Base-by-base conservation (phyloP, 35 echinoderm and acorn worm genomes). In the Eucidaris tribuloides region DNA sequence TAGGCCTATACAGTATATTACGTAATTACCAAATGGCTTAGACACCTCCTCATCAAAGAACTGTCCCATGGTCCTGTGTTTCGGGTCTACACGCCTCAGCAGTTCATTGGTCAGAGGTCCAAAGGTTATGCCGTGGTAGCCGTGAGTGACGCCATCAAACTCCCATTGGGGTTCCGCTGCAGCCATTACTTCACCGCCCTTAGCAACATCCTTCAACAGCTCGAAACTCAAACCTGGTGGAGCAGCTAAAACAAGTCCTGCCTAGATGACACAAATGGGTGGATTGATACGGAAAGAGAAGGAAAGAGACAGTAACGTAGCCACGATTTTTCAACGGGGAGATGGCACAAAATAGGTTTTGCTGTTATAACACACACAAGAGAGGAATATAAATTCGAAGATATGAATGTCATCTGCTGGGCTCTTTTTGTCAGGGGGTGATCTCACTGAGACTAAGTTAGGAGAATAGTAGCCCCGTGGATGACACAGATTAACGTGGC, bases 21-120 rank as follows among this genome's bases (percentile, higher is more conserved):
- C 17, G 17, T 5, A 59, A n/a, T 62, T 84, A 91, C 89, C 89
- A 62, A 85, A 86, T 36, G 81, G 71, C 79, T 79, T 64, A 7
- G 81, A 49, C 20, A 91, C 77, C 48, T 91, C 89, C 62, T 91
- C 89, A 1, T 61, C 27, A 46, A 91, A 86, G 80, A 91, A 91
- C 17, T 46, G 34, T 13, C 89, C 89, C 25, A 91, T 17, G 17
- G 82, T 91, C 43, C 89, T 68, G 34, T 80, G 43, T 42, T 85
- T 71, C 1, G 82, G 71, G 64, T 91, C 89, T 9, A 68, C 82
- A 34, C 89, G 37, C 35, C 82, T 32, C 40, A 91, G 20, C 11
- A 91, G 39, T 30, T 85, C 62, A 35, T 71, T 84, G 40, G 58
- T 50, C n/a, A 60, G 63, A 65, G 62, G 72, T 19, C 82, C 89